These are phyloP conservation scores for Sitobion miscanthi DNA, from an alignment of 1,140 invertebrate genomes.

Conservation along the genomic window DNA sequence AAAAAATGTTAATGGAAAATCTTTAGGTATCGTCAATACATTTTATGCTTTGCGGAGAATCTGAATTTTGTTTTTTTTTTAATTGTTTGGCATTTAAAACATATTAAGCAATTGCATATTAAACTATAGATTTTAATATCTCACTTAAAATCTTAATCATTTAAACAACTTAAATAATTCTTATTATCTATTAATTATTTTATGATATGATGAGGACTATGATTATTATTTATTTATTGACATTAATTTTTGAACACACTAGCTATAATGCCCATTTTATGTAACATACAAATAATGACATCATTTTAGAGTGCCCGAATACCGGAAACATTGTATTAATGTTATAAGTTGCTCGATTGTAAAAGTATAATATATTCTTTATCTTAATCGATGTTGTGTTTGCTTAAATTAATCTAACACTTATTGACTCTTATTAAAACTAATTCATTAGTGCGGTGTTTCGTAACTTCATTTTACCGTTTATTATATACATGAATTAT, in stretches of 20 bases:
- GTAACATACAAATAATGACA: neutral
- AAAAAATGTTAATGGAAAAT: neutral
- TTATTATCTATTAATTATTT: neutral
- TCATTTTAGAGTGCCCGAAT: neutral
- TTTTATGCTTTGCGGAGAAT: neutral
- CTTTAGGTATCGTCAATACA: neutral
- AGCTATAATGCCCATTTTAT: too few relatives aligned
- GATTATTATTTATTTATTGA: neutral
- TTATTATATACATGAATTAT: too few relatives aligned
- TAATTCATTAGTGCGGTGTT: neutral
- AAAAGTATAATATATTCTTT: neutral
- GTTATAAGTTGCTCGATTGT: neutral
- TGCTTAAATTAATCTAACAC: neutral
- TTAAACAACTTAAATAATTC: too few relatives aligned
- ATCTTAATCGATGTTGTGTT: neutral
- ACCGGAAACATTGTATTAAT: neutral
- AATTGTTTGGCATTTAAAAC: neutral
- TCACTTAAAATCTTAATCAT: too few relatives aligned
- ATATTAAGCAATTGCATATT: neutral
- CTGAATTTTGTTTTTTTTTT: neutral
- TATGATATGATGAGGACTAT: neutral
- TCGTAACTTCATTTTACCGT: too few relatives aligned
- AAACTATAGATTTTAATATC: neutral
- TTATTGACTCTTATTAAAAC: neutral
- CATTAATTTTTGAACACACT: neutral